phyloP scores from a whole-genome alignment of 1,140 invertebrate species.

The Battus philenor region DNA sequence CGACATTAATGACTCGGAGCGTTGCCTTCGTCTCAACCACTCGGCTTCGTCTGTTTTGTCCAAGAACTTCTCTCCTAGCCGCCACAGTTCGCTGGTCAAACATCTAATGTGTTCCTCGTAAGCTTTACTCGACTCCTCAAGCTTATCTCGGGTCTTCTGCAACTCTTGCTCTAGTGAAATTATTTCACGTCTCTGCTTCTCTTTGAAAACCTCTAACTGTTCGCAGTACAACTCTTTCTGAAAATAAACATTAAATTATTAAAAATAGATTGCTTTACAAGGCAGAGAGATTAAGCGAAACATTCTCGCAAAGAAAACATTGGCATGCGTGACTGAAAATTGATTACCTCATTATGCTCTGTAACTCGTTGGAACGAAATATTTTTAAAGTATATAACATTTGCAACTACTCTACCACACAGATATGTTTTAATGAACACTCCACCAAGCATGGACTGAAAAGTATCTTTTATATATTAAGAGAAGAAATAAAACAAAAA shows the following conservation, averaged over 20 bases:
- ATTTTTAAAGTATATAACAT: slow-evolving; percentile 1
- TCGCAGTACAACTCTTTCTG: slow-evolving; percentile 76
- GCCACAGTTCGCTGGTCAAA: slow-evolving; percentile 77
- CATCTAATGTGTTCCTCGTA: slow-evolving; percentile 77
- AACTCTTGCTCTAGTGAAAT: slow-evolving; percentile 54
- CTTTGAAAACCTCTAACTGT: slow-evolving; percentile 69
- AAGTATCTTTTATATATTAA: not conserved
- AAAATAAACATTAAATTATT: slow-evolving; percentile 34
- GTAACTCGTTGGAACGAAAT: not conserved
- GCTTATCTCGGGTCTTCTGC: slow-evolving; percentile 65
- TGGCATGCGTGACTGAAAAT: slow-evolving; percentile 2
- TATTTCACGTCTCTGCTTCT: slow-evolving; percentile 66
- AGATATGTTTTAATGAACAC: slow-evolving; percentile 49
- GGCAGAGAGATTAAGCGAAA: no score
- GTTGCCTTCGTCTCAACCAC: slow-evolving; percentile 50
- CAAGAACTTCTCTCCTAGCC: slow-evolving; percentile 77
- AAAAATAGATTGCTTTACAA: no score
- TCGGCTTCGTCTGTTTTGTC: slow-evolving; percentile 77
- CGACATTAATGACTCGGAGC: slow-evolving; percentile 58
- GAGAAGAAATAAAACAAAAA: slow-evolving; percentile 18
- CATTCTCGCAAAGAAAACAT: slow-evolving; percentile 4
- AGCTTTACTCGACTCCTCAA: slow-evolving; percentile 74
- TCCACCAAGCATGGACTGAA: slow-evolving; percentile 29
- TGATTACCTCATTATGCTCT: slow-evolving; percentile 29
- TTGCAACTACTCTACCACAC: slow-evolving; percentile 30